These are phyloP conservation scores for Lasaia peninsularis DNA, from an alignment of 1,140 invertebrate genomes.

Conservation along the genomic window DNA sequence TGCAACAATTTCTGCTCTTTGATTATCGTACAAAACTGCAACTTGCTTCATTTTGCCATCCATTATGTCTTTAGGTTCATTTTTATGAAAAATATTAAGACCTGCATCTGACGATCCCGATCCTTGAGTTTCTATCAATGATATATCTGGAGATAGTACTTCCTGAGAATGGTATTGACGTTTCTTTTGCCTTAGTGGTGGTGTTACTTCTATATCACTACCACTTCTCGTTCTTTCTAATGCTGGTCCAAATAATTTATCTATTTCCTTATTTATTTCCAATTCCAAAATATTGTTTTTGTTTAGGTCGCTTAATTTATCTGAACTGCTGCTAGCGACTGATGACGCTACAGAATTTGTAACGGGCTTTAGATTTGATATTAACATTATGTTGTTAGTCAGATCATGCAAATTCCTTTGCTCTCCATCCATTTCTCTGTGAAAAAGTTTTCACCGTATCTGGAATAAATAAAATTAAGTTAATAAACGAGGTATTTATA, in stretches of 20 bases:
- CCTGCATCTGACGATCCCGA: slow-evolving; percentile 30
- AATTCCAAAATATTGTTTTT: slow-evolving; percentile 18
- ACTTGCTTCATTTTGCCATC: slow-evolving; percentile 31
- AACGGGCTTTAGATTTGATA: slow-evolving; percentile 34
- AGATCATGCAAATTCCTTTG: not conserved
- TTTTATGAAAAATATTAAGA: slow-evolving; percentile 38
- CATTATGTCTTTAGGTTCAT: slow-evolving; percentile 30
- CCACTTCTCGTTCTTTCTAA: slow-evolving; percentile 67
- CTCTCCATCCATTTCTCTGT: not conserved
- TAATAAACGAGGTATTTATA: too few species aligned
- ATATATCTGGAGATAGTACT: slow-evolving; percentile 48
- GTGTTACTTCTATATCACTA: slow-evolving; percentile 58
- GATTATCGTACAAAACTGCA: slow-evolving; percentile 59
- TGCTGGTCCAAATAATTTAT: slow-evolving; percentile 60
- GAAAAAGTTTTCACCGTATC: too few species aligned
- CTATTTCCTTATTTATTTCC: slow-evolving; percentile 62
- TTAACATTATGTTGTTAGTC: slow-evolving; percentile 1
- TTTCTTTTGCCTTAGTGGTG: slow-evolving; percentile 56
- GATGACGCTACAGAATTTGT: slow-evolving; percentile 50
- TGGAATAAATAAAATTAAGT: too few species aligned
- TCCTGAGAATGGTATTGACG: slow-evolving; percentile 72
- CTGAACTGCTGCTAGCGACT: slow-evolving; percentile 48
- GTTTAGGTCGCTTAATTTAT: slow-evolving; percentile 43
- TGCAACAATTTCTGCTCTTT: slow-evolving; percentile 82
- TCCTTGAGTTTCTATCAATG: slow-evolving; percentile 20